phyloP scores from a whole-genome alignment of 2,888 invertebrate genomes.

The Drosophila meridiana region DNA sequence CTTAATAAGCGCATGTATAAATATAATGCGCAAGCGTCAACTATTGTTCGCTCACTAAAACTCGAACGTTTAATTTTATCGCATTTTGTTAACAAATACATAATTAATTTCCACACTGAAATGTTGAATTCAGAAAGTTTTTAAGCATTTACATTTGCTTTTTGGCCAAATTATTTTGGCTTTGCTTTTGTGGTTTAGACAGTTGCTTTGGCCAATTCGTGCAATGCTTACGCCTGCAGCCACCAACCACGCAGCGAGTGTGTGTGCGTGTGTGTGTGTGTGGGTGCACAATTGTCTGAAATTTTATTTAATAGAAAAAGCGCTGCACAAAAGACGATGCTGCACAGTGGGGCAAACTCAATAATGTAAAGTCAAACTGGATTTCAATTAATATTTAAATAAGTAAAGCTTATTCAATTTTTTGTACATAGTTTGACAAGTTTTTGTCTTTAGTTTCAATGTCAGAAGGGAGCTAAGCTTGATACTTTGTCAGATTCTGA shows the following conservation, averaged over 20 bases:
- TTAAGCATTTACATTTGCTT: conserved; percentile 5
- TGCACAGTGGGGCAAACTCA: not conserved
- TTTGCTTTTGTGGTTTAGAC: conserved; percentile 42
- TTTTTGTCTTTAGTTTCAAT: not conserved
- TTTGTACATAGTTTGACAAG: not conserved
- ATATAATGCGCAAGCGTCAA: not conserved
- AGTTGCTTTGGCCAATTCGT: conserved; percentile 49
- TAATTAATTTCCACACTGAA: not conserved
- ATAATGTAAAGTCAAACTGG: not conserved
- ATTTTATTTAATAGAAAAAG: conserved; percentile 71
- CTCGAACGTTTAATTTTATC: conserved; percentile 38
- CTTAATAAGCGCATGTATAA: conserved; percentile 29
- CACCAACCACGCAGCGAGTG: not conserved
- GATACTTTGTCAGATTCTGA: too few species aligned
- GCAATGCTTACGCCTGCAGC: conserved; percentile 29
- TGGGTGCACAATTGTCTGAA: conserved; percentile 66
- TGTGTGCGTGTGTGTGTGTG: conserved; percentile 13
- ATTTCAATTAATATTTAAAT: not conserved
- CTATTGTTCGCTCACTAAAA: conserved; percentile 8
- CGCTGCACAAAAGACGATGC: conserved; percentile 52
- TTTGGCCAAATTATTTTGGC: conserved; percentile 14
- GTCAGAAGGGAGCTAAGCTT: not conserved
- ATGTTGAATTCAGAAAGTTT: not conserved
- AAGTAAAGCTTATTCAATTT: not conserved
- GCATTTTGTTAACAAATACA: conserved; percentile 13